Conservation (phyloP, 2,797 vertebrate species). For the Microhierax caerulescens region DNA sequence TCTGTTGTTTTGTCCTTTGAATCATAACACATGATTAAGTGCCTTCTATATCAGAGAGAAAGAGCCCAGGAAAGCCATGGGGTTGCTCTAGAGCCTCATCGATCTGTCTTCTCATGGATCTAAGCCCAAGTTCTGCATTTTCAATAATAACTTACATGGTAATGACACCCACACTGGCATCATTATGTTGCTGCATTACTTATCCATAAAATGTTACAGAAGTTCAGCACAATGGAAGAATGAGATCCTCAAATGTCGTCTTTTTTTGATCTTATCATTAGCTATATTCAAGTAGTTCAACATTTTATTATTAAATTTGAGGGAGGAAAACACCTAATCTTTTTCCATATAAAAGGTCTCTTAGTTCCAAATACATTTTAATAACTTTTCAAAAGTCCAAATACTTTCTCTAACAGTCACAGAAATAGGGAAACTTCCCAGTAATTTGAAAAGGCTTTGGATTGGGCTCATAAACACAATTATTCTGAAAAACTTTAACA, state of each 20-base stretch:
- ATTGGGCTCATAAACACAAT: neutral
- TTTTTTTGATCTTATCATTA: neutral
- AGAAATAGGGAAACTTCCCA: neutral
- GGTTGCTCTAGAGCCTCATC: fast-evolving
- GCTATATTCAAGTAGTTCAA: neutral
- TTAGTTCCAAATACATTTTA: neutral
- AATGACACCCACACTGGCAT: neutral
- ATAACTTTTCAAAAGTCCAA: neutral
- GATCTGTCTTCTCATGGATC: neutral
- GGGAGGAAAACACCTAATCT: neutral
- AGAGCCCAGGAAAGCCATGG: neutral
- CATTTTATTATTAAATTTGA: neutral
- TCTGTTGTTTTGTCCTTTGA: neutral
- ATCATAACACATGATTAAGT: neutral
- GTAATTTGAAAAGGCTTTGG: neutral
- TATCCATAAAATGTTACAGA: neutral
- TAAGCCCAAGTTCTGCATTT: neutral
- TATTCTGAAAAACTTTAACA: neutral
- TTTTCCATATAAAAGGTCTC: neutral
- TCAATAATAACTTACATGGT: neutral
- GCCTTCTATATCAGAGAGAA: neutral
- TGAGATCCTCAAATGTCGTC: neutral
- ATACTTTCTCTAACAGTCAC: neutral
- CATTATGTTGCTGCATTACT: neutral
- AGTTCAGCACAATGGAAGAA: neutral